Conservation (phyloP, 2,888 invertebrate species). For the Coelinius sp. region DNA sequence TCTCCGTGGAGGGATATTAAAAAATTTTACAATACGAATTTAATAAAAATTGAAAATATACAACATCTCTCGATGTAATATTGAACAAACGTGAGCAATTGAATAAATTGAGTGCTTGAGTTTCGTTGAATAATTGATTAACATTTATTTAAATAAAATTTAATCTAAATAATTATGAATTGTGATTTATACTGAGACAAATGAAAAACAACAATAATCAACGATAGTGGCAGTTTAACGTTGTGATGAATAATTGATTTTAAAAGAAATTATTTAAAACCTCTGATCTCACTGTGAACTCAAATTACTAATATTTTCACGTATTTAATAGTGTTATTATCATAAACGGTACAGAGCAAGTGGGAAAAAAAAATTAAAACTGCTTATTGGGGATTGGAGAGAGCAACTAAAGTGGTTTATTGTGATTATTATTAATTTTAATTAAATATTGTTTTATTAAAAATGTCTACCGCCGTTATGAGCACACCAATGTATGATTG, state of each 20-base stretch:
- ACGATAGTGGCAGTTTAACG: conserved; percentile 2
- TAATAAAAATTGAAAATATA: not conserved
- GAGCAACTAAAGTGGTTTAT: too few species aligned
- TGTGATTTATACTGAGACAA: not conserved
- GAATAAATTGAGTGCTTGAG: not conserved
- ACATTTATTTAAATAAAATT: too few species aligned
- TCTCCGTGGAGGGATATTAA: conserved; percentile 24
- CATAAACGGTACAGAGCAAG: too few species aligned
- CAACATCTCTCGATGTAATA: not conserved
- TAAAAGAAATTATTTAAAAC: not conserved
- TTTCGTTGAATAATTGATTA: too few species aligned
- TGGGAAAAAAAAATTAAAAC: too few species aligned
- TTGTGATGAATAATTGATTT: not conserved
- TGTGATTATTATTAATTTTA: not conserved
- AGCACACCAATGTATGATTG: conserved; percentile 82
- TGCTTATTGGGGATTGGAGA: too few species aligned
- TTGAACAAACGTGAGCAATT: not conserved
- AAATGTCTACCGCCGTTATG: conserved; percentile 86
- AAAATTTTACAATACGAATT: not conserved
- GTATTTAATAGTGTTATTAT: too few species aligned
- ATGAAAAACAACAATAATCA: not conserved
- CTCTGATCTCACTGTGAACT: conserved; percentile 10
- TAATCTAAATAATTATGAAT: not conserved
- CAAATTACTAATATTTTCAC: too few species aligned
- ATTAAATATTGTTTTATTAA: conserved; percentile 49